Evolutionary conservation across 92 coral and sea anemone genomes (phyloP).

Genomic region (Diadumene lineata): DNA sequence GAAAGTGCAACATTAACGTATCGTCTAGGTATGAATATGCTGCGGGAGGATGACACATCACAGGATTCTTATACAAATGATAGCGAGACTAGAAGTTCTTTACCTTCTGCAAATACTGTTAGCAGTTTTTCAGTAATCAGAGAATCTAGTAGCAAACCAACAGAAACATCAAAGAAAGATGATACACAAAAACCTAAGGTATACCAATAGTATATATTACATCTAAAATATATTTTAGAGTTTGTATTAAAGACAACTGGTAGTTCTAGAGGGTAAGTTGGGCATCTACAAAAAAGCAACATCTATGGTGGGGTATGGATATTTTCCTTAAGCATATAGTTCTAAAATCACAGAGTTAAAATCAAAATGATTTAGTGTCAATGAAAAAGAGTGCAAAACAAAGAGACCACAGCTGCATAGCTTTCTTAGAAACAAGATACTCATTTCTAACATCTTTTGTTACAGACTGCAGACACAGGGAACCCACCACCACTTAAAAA

Average conservation of each 20-base stretch:
- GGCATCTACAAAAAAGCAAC: no score
- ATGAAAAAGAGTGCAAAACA: neutral
- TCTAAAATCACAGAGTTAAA: no score
- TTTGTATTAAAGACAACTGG: no score
- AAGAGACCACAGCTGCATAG: neutral
- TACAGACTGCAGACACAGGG: conserved; percentile 37
- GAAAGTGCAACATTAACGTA: conserved; percentile 92
- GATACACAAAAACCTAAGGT: conserved; percentile 4
- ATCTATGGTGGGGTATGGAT: no score
- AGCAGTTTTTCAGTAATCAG: conserved; percentile 30
- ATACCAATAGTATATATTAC: no score
- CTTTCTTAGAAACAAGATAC: neutral
- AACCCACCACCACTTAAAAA: conserved; percentile 59
- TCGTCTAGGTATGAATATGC: conserved; percentile 91
- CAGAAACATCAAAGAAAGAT: conserved; percentile 33
- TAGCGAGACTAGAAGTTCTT: conserved; percentile 48
- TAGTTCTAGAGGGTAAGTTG: no score
- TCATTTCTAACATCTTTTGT: neutral
- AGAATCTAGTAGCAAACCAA: conserved; percentile 28
- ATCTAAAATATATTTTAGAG: no score
- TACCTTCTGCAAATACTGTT: conserved; percentile 15
- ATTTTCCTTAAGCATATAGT: no score
- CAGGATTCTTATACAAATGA: conserved; percentile 66
- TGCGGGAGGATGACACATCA: conserved; percentile 79
- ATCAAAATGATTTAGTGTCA: no score